Base-by-base conservation (phyloP, 2,888 invertebrate genomes). In the Ennomos fuscantarius region DNA sequence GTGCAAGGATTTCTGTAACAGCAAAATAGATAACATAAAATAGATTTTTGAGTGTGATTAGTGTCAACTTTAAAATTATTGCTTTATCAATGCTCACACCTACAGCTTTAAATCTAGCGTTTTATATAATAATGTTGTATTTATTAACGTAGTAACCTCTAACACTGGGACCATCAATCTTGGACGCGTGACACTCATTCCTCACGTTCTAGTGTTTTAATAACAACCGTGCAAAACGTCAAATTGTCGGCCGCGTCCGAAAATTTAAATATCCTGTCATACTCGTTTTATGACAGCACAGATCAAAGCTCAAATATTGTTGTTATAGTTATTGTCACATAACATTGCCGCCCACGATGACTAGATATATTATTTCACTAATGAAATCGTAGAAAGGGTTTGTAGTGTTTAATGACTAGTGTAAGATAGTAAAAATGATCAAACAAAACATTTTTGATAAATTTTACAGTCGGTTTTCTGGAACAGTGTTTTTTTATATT, bases 251-350 rank as follows among this genome's bases (percentile, higher is more conserved):
- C 49, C 48, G 46, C 43, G 49, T 36, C 52, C 40, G 47, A 63
- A 52, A 60, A 61, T 58, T 67, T 65, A 64, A 66, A 64, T 65
- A 66, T 65, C 64, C 66, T 68, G 70, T 70, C 65, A 68, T 66
- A 57, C 63, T 54, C 43, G 36, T 62, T 66, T 69, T 68, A 68
- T 68, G 69, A 64, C 63, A 62, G 65, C 9, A 49, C 57, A 68
- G 68, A 70, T 70, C 70, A 70, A 69, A 70, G 65, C 55, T 55
- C 56, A 47, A 58, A 60, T 48, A 56, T 62, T 69, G 65, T 66
- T 66, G 55, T 59, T 64, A 56, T 54, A 46, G 61, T 66, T 61
- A 62, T 68, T 65, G 63, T 69, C 53, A 62, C 63, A 52, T 60
- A 40, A 54, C 51, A 41, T 56, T 42, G 50, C 42, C 65, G 50